Percentiles rank a stretch among this genome's conserved stretches.
Conservation (phyloP, 2,888 invertebrate species). For the Drosophila longiperda region DNA sequence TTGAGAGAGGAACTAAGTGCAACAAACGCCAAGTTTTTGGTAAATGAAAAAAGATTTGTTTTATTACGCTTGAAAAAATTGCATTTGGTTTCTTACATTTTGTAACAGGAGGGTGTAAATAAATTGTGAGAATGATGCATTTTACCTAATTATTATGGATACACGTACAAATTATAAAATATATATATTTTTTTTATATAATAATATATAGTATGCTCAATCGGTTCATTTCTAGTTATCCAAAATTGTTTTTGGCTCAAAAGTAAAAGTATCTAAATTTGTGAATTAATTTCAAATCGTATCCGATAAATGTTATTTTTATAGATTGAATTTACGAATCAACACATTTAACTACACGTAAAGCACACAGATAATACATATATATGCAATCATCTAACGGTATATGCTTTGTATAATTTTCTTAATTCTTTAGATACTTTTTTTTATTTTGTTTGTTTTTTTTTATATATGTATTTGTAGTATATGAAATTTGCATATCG, state of each 20-base stretch:
- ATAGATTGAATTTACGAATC: constrained; percentile 31
- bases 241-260: constrained; percentile 1
- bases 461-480: constrained; percentile 37
- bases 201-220: constrained; percentile 39
- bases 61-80: constrained; percentile 64
- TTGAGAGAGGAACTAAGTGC: constrained; percentile 67
- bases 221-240: constrained; percentile 18
- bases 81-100: constrained; percentile 70
- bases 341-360: constrained; percentile 62
- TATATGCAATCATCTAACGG: constrained; percentile 36
- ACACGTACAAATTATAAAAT: constrained; percentile 69
- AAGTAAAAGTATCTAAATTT: constrained; percentile 55
- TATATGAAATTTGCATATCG: constrained; percentile 59
- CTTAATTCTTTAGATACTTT: constrained; percentile 58
- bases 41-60: constrained; percentile 75
- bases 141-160: constrained; percentile 59
- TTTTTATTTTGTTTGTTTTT: constrained; percentile 29
- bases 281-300: constrained; percentile 17
- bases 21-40: constrained; percentile 49
- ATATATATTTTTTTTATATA: constrained; percentile 32
- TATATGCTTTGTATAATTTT: constrained; percentile 59
- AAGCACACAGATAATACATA: constrained; percentile 47
- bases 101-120: constrained; percentile 77
- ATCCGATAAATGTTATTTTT: constrained; percentile 30
- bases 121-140: constrained; percentile 76